Conservation (phyloP, 2,888 invertebrate genomes). For the Ochropleura plecta region DNA sequence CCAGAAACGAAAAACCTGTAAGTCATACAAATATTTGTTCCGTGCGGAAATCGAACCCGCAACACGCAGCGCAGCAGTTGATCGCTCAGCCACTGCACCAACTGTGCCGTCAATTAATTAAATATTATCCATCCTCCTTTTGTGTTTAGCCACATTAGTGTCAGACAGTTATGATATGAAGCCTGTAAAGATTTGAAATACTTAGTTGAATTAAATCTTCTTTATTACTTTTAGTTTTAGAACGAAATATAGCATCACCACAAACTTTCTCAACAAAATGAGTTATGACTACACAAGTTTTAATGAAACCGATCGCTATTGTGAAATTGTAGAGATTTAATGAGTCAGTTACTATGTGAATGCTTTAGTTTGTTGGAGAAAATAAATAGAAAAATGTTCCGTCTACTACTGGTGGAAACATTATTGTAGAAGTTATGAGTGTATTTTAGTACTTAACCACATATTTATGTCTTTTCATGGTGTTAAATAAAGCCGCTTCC, state of each 20-base stretch:
- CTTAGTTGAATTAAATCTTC: neutral
- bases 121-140: neutral
- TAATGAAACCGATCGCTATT: slow-evolving; percentile 1
- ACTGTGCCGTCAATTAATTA: neutral
- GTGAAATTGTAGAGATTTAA: slow-evolving; percentile 21
- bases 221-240: slow-evolving; percentile 12
- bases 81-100: no score
- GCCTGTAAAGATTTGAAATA: no score
- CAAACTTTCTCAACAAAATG: slow-evolving; percentile 3
- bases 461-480: no score
- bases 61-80: no score
- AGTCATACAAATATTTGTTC: no score
- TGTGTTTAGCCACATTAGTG: neutral
- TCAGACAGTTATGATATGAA: neutral
- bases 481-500: no score
- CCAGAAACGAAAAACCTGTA: no score
- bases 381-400: slow-evolving; percentile 16
- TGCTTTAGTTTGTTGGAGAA: slow-evolving; percentile 11
- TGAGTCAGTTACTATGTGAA: neutral
- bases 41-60: no score
- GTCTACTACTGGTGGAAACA: neutral
- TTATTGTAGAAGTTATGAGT: neutral
- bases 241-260: slow-evolving; percentile 11
- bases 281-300: slow-evolving; percentile 25
- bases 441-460: neutral